Conservation (phyloP, 1,140 invertebrate species). For the Ctenoplectra terminalis region DNA sequence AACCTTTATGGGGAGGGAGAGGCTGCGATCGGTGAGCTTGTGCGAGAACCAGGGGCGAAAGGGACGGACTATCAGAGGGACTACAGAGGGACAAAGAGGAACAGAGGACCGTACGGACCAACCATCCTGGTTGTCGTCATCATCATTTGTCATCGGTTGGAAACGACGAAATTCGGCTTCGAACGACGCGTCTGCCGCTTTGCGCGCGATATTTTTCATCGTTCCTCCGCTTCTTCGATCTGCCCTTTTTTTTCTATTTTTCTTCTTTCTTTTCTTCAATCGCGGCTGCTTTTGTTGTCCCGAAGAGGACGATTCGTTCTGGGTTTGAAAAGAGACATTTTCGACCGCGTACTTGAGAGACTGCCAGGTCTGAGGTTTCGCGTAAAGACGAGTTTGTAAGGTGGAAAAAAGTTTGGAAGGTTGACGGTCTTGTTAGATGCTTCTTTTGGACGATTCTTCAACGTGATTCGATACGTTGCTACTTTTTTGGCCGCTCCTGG, state of each 20-base stretch:
- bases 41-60: neutral
- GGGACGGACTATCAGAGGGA: neutral
- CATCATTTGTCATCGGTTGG: conserved; percentile 52
- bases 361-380: neutral
- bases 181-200: neutral
- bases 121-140: conserved; percentile 32
- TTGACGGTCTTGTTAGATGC: neutral
- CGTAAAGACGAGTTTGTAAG: neutral
- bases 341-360: neutral
- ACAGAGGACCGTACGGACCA: neutral
- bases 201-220: conserved; percentile 22
- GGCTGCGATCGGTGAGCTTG: neutral
- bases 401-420: neutral
- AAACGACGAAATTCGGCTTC: conserved; percentile 9
- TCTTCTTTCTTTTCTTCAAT: neutral
- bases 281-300: neutral
- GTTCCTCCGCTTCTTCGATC: neutral
- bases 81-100: neutral
- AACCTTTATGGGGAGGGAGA: conserved; percentile 41
- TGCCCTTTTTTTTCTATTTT: neutral
- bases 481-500: too few species aligned
- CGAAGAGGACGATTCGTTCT: neutral
- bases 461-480: neutral
- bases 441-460: neutral
- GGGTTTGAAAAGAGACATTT: neutral